These are phyloP conservation scores for Sarcophaga subvicina DNA, from an alignment of 2,888 invertebrate species.

Conservation along the genomic window DNA sequence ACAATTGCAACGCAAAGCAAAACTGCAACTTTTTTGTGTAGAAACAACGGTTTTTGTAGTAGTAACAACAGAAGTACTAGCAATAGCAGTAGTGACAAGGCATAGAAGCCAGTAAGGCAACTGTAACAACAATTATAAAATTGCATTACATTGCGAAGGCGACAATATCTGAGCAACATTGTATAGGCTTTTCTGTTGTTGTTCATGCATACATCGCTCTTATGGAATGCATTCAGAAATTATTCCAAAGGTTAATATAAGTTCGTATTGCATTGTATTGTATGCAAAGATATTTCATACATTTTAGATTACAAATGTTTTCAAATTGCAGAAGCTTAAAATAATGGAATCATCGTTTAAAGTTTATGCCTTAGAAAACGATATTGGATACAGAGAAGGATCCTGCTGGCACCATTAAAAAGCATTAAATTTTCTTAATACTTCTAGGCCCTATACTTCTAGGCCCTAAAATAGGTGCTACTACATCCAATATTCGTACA, in stretches of 20 bases:
- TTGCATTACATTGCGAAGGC: constrained; percentile 1
- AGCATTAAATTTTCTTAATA: no score
- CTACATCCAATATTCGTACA: no score
- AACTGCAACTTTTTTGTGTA: no score
- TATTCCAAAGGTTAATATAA: background rate
- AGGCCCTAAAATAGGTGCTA: no score
- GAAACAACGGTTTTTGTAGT: constrained; percentile 11
- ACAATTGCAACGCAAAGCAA: constrained; percentile 13
- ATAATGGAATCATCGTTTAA: no score
- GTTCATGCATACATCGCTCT: background rate
- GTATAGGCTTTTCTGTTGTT: background rate
- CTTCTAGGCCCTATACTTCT: no score
- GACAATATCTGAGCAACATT: constrained; percentile 22
- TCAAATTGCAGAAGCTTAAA: no score
- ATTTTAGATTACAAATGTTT: background rate
- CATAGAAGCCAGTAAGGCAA: background rate
- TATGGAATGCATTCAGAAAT: background rate
- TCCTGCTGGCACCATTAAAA: no score
- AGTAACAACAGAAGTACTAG: background rate
- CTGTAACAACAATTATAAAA: constrained; percentile 14
- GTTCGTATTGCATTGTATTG: no score
- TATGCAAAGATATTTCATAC: background rate
- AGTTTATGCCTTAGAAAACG: no score
- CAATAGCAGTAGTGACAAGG: constrained; percentile 14
- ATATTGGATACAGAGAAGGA: no score